Evolutionary conservation across 2,113 vertebrate species (phyloP).

Genomic region (Eira barbara): DNA sequence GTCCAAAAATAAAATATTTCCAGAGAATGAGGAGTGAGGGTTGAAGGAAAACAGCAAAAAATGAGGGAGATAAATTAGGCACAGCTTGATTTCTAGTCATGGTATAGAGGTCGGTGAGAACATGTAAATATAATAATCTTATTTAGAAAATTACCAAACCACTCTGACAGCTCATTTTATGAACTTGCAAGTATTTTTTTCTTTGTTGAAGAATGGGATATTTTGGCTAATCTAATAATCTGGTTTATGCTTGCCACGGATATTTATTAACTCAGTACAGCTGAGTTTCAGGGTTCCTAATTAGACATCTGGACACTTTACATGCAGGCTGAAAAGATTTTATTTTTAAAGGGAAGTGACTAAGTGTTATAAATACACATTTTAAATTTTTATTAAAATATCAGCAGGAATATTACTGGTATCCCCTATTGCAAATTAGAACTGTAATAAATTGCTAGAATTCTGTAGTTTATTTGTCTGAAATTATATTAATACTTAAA

Average conservation of each 20-base stretch:
- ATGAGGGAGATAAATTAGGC: background rate
- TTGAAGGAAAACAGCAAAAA: background rate
- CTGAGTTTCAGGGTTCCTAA: conserved; percentile 37
- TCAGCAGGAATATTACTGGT: conserved; percentile 34
- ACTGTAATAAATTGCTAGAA: conserved; percentile 32
- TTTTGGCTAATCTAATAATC: conserved; percentile 30
- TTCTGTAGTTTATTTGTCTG: conserved; percentile 43
- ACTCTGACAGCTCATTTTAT: conserved; percentile 21
- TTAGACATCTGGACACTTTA: conserved; percentile 51
- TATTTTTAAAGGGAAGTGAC: conserved; percentile 56
- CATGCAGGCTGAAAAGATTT: conserved; percentile 27
- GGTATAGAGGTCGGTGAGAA: background rate
- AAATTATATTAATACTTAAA: conserved; percentile 37
- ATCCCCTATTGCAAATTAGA: conserved; percentile 24
- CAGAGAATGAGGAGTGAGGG: background rate
- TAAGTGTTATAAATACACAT: conserved; percentile 47
- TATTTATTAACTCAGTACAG: conserved; percentile 51
- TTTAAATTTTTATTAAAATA: conserved; percentile 54
- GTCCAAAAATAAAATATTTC: background rate
- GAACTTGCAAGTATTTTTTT: background rate
- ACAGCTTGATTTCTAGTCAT: background rate
- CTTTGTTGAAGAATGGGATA: conserved; percentile 22
- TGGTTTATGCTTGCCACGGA: background rate
- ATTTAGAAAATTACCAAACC: conserved; percentile 1
- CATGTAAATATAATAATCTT: conserved; percentile 9